Percentiles rank a stretch among this genome's conserved stretches.
These are phyloP conservation scores for Halocynthia aurantium DNA, from an alignment of 23 tunicate genomes.

Conservation along the genomic window DNA sequence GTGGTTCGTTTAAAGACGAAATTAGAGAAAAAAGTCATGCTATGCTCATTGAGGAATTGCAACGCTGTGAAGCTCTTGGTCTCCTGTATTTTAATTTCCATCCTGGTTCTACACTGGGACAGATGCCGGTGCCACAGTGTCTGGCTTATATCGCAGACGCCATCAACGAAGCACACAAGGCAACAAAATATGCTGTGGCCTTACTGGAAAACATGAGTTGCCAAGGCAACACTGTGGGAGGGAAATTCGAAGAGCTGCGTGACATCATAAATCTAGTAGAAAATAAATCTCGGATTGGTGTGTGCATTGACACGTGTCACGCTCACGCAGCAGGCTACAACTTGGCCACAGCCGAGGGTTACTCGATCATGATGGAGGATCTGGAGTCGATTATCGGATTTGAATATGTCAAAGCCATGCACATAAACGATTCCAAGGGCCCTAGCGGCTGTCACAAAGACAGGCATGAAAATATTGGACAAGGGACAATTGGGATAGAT, in stretches of 20 bases:
- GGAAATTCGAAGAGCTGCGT: constrained; percentile 20
- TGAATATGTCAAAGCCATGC: constrained; percentile 23
- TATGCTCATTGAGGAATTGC: constrained; percentile 19
- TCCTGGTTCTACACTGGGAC: constrained; percentile 26
- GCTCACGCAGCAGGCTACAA: constrained; percentile 31
- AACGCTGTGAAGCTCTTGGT: constrained; percentile 25
- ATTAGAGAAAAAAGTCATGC: constrained; percentile 10
- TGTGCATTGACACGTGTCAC: constrained; percentile 25
- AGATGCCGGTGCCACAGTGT: constrained; percentile 8
- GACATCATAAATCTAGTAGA: constrained; percentile 8
- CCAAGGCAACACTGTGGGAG: constrained; percentile 29
- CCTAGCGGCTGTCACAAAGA: constrained; percentile 25
- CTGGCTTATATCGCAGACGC: constrained; percentile 18
- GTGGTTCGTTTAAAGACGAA: constrained; percentile 16
- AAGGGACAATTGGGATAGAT: constrained; percentile 18
- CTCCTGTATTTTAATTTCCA: constrained; percentile 15
- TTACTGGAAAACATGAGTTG: constrained; percentile 27
- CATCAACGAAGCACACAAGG: constrained; percentile 15
- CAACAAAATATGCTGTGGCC: constrained; percentile 12
- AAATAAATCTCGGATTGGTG: constrained; percentile 16
- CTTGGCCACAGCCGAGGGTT: constrained; percentile 9
- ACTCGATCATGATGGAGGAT: neutral
- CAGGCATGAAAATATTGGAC: constrained; percentile 26
- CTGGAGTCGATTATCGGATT: constrained; percentile 15
- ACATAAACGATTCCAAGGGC: constrained; percentile 26